A percentile compares a stretch with the other conserved stretches of the same genome.
phyloP scores from a whole-genome alignment of 2,113 vertebrate species.

The Onychostoma macrolepis region DNA sequence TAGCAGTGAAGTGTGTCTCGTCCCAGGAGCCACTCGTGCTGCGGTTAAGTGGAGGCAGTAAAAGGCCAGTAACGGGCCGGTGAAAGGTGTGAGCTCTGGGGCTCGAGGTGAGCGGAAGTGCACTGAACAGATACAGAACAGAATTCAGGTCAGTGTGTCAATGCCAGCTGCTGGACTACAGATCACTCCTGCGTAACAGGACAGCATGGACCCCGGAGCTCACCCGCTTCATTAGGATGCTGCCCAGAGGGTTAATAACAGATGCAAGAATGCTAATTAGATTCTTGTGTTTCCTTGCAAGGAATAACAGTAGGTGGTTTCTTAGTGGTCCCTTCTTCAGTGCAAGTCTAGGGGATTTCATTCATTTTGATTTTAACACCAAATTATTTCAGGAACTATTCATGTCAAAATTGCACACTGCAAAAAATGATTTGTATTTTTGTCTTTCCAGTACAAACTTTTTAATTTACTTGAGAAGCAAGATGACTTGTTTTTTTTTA shows the following conservation, averaged over 20 bases:
- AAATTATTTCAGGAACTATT: neutral
- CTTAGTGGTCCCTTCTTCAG: neutral
- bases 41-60: slow-evolving; percentile 35
- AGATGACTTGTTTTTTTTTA: neutral
- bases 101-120: neutral
- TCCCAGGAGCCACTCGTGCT: neutral
- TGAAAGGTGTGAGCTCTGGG: slow-evolving; percentile 23
- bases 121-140: slow-evolving; percentile 23
- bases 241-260: neutral
- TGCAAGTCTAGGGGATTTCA: no score
- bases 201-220: no score
- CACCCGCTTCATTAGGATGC: neutral
- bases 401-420: neutral
- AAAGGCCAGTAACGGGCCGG: neutral
- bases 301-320: neutral
- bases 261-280: neutral
- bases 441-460: neutral
- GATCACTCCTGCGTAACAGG: neutral
- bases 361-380: neutral
- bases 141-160: slow-evolving; percentile 49
- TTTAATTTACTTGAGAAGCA: neutral
- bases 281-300: neutral
- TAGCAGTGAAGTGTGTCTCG: no score
- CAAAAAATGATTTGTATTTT: neutral
- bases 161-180: slow-evolving; percentile 8